Percentiles rank a stretch among this genome's conserved stretches.
Conservation (phyloP, 2,113 vertebrate genomes). For the Corydoras maculifer region DNA sequence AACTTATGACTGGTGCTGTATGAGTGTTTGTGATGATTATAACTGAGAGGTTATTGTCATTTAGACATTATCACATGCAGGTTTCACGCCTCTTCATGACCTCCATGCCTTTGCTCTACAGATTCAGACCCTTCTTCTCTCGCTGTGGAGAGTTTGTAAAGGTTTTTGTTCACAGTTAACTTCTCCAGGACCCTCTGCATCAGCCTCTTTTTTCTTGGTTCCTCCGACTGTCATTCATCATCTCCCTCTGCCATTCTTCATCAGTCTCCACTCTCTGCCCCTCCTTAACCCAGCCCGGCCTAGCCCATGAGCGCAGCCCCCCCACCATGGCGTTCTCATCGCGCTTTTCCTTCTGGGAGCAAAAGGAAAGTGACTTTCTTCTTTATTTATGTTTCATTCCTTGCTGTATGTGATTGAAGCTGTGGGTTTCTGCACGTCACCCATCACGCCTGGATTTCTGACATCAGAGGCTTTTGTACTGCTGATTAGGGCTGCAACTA, state of each 20-base stretch:
- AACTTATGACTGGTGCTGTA: too few species aligned
- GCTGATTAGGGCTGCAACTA: too few species aligned
- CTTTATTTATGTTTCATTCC: slow-evolving; percentile 28
- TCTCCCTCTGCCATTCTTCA: slow-evolving; percentile 34
- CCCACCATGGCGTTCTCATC: slow-evolving; percentile 92
- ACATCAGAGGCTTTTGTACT: background rate
- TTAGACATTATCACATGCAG: background rate
- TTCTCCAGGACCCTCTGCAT: slow-evolving; percentile 10
- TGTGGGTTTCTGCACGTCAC: slow-evolving; percentile 18
- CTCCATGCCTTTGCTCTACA: slow-evolving; percentile 34
- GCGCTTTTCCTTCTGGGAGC: slow-evolving; percentile 96
- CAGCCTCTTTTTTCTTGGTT: slow-evolving; percentile 36
- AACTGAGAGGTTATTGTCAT: too few species aligned
- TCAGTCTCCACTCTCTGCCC: slow-evolving; percentile 35
- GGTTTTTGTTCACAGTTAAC: slow-evolving; percentile 39
- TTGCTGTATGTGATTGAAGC: slow-evolving; percentile 42
- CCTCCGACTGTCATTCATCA: slow-evolving; percentile 28
- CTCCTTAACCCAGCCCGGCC: slow-evolving; percentile 43
- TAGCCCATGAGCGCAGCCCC: slow-evolving; percentile 65
- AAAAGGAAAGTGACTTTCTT: slow-evolving; percentile 85
- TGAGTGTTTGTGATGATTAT: too few species aligned
- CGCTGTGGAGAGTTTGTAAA: slow-evolving; percentile 32
- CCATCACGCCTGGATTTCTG: background rate
- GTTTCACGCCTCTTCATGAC: background rate
- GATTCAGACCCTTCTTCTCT: slow-evolving; percentile 34